These are phyloP conservation scores for Ceryle rudis DNA, from an alignment of 2,797 vertebrate genomes.

Conservation along the genomic window DNA sequence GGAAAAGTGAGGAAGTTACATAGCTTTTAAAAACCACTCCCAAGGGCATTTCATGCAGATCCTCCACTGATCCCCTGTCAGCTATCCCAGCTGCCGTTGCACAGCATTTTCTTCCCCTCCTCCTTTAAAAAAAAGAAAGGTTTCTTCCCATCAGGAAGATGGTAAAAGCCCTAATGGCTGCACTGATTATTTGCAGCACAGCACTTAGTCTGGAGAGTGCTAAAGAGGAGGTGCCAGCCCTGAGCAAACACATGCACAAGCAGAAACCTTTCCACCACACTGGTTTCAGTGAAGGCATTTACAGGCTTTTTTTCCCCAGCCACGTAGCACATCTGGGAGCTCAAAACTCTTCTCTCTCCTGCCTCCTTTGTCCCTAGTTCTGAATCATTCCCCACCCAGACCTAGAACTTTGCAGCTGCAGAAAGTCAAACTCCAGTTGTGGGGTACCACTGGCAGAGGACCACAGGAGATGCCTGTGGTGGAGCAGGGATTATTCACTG, in stretches of 20 bases:
- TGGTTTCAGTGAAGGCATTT: neutral
- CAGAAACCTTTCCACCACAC: neutral
- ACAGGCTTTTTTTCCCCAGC: neutral
- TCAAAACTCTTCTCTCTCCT: rapidly evolving
- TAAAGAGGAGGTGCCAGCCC: neutral
- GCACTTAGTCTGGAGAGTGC: neutral
- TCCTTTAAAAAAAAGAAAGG: neutral
- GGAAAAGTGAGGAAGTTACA: neutral
- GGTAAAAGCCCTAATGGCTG: neutral
- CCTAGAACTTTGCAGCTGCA: neutral
- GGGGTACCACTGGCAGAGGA: neutral
- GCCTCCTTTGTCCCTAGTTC: neutral
- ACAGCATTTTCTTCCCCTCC: neutral
- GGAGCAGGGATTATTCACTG: neutral
- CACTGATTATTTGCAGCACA: neutral
- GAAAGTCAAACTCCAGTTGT: rapidly evolving
- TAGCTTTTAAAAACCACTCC: neutral
- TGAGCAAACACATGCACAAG: neutral
- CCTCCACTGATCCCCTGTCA: neutral
- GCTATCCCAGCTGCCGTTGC: neutral
- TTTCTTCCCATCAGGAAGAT: neutral
- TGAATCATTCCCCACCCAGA: neutral
- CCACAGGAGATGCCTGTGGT: neutral
- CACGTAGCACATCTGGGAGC: neutral
- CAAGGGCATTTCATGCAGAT: neutral